Conservation (phyloP, 1,140 invertebrate species). For the Brachystomella parvula region DNA sequence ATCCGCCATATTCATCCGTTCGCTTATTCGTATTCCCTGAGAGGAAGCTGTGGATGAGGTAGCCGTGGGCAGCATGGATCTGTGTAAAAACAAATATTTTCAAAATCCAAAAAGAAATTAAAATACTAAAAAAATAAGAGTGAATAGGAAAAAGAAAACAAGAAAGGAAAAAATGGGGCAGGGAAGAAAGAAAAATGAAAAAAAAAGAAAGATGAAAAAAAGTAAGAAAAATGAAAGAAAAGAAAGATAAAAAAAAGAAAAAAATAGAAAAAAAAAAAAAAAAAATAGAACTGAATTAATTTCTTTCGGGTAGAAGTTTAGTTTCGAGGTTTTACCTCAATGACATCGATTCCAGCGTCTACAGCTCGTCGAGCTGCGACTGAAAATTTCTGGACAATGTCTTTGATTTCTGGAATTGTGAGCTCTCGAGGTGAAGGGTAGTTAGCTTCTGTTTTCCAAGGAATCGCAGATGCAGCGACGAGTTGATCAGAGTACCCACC, state of each 20-base stretch:
- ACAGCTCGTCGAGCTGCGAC: conserved; percentile 8
- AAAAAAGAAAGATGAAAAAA: too few species aligned
- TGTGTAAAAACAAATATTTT: not conserved
- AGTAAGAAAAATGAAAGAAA: too few species aligned
- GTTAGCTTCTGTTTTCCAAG: conserved; percentile 10
- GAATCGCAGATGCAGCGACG: conserved; percentile 9
- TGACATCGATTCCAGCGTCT: conserved; percentile 17
- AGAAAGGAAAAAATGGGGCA: not conserved
- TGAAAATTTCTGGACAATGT: conserved; percentile 10
- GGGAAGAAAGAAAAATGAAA: too few species aligned
- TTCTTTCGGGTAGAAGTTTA: not conserved
- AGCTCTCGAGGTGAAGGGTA: not conserved
- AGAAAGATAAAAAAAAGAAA: not conserved
- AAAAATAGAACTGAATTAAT: not conserved
- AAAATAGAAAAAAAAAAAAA: not conserved
- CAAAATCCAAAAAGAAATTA: not conserved
- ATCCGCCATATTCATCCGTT: conserved; percentile 7
- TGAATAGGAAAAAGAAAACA: not conserved
- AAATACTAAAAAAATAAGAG: not conserved
- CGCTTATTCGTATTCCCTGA: conserved; percentile 12
- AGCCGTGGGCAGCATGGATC: conserved; percentile 14
- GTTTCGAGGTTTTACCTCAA: conserved; percentile 18
- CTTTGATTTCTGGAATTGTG: conserved; percentile 3
- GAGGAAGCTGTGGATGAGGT: conserved; percentile 4
- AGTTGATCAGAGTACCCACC: conserved; percentile 10